phyloP scores from a whole-genome alignment of 64 coral and sea anemone species.

The Actinia equina region DNA sequence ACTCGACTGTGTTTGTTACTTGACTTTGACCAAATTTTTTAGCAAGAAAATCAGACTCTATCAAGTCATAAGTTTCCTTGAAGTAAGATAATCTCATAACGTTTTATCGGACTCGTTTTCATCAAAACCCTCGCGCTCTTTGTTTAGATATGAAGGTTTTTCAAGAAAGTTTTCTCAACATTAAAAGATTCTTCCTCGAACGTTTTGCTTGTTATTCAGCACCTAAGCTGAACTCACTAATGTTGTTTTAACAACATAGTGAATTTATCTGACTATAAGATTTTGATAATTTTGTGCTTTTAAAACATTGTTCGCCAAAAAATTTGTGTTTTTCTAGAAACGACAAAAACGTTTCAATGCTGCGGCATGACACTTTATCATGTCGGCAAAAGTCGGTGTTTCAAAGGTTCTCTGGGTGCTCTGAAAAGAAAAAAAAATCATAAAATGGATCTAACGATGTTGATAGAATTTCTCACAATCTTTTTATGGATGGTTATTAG shows the following conservation, averaged over 20 bases:
- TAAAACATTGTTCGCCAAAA: too few species aligned
- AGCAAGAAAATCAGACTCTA: not conserved
- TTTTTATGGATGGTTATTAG: too few species aligned
- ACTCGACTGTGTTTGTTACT: not conserved
- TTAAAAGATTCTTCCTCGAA: not conserved
- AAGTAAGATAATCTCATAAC: not conserved
- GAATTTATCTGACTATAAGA: too few species aligned
- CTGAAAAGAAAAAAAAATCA: too few species aligned
- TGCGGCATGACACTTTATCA: not conserved
- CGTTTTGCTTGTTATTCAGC: too few species aligned
- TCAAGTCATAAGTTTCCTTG: not conserved
- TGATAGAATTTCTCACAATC: too few species aligned
- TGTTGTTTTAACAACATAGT: too few species aligned
- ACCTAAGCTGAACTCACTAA: too few species aligned
- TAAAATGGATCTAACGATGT: too few species aligned
- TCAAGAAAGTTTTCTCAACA: not conserved
- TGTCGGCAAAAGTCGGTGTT: not conserved
- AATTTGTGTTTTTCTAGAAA: too few species aligned
- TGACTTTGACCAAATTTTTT: conserved; percentile 7
- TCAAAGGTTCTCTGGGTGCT: too few species aligned
- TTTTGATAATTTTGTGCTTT: too few species aligned
- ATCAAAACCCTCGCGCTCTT: not conserved
- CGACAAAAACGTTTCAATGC: not conserved
- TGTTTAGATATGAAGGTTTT: not conserved
- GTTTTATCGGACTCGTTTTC: not conserved